Percentiles rank a stretch among this genome's conserved stretches.
phyloP scores from a whole-genome alignment of 2,797 vertebrate species.

The Mus spretus region DNA sequence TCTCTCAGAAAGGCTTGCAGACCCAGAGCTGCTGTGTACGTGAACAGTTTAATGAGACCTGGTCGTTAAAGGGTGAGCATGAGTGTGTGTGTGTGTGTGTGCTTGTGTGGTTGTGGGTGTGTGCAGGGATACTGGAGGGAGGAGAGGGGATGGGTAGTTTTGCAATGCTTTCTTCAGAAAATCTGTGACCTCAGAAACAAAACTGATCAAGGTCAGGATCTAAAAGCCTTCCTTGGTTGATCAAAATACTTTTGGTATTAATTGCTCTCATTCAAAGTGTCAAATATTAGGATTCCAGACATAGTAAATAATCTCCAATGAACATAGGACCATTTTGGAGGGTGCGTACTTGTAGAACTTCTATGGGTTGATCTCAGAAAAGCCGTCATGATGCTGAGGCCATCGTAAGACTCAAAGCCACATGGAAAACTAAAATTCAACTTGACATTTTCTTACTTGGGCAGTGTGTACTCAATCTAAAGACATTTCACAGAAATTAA shows the following conservation, averaged over 20 bases:
- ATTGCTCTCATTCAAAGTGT: slow-evolving; percentile 52
- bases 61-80: neutral
- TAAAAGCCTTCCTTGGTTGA: slow-evolving; percentile 51
- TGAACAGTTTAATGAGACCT: neutral
- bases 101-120: neutral
- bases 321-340: slow-evolving; percentile 55
- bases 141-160: neutral
- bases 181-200: slow-evolving; percentile 61
- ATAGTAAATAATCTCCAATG: slow-evolving; percentile 39
- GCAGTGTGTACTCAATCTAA: neutral
- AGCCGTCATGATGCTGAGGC: neutral
- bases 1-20: slow-evolving; percentile 23
- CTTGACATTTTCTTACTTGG: neutral
- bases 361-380: neutral
- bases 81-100: neutral
- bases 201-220: slow-evolving; percentile 37
- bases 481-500: slow-evolving; percentile 11
- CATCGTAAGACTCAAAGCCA: neutral
- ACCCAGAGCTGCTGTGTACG: neutral
- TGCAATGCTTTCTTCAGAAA: slow-evolving; percentile 37
- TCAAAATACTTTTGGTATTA: slow-evolving; percentile 56
- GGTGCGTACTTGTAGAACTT: neutral
- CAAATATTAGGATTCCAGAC: slow-evolving; percentile 59
- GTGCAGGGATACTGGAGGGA: neutral
- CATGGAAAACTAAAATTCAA: neutral